These are phyloP conservation scores for Erinaceus europaeus DNA, from an alignment of 2,113 vertebrate species.

Conservation along the genomic window DNA sequence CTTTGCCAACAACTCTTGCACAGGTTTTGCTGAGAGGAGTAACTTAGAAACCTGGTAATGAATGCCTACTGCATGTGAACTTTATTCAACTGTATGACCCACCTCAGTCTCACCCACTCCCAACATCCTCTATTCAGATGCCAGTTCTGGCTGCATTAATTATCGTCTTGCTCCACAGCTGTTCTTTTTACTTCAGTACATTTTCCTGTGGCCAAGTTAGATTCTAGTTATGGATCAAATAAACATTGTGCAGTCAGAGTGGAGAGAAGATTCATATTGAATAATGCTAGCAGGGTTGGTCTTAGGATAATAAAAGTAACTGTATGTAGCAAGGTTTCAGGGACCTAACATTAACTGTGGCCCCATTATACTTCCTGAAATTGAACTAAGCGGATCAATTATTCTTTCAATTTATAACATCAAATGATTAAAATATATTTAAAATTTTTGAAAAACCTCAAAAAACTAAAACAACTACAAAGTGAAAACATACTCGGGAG, in stretches of 20 bases:
- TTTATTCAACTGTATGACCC: neutral
- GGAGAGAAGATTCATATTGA: neutral
- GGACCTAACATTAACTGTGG: neutral
- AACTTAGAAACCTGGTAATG: conserved; percentile 23
- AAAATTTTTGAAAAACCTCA: neutral
- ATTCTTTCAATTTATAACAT: neutral
- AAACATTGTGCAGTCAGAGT: neutral
- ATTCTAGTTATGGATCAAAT: neutral
- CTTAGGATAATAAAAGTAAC: neutral
- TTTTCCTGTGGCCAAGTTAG: neutral
- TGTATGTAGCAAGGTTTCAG: neutral
- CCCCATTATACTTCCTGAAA: neutral
- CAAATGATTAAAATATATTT: neutral
- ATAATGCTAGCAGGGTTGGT: neutral
- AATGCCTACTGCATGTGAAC: neutral
- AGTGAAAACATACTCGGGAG: neutral
- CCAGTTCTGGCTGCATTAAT: neutral
- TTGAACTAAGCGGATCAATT: neutral
- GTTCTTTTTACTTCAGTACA: neutral
- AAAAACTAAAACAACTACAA: neutral
- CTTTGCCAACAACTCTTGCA: neutral
- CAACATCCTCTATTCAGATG: neutral
- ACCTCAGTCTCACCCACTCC: neutral
- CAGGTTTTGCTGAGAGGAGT: conserved; percentile 37
- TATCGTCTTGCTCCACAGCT: neutral